Base-by-base conservation (phyloP, 2,797 vertebrate genomes). In the Cyclopterus lumpus region DNA sequence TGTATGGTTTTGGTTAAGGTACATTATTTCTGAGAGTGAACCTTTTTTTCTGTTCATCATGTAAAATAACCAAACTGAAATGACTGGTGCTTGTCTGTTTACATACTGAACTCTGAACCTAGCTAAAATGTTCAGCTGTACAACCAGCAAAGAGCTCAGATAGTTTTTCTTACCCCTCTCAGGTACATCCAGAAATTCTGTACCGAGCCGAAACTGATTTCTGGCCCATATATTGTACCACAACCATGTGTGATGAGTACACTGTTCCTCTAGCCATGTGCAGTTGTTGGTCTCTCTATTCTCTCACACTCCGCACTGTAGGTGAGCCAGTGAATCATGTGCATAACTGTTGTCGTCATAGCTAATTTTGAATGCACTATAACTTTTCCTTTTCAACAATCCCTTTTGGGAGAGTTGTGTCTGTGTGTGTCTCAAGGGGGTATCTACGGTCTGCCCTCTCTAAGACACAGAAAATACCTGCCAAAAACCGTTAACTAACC, bases 401-500 rank as follows among this genome's bases (percentile, higher is more conserved):
- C 77, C 69, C 83, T 73, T 51, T 51, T 30, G 55, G 67, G 78
- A 73, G 71, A n/a, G 71, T 68, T 75, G 67, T 65, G 65, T 73
- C 63, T 59, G 65, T 70, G 54, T 62, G 26, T 74, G 53, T 82
- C 68, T 85, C 73, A 20, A 49, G 80, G 79, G 72, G 67, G 54
- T 72, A 73, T 86, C 75, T 69, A 32, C 81, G 86, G 86, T 89
- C 83, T 85, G 62, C 67, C 71, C 79, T 75, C 81, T 68, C 76
- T 28, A 80, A 89, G 82, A 87, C 71, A 78, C 51, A 84, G 78
- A 85, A 87, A 87, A 79, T 62, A 80, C 80, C 77, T 88, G 81
- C 82, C 83, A 92, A 85, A 92, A 90, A 91, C 83, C 82, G 88
- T 92, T 93, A 92, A 75, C 85, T 86, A 91, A 80, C 77, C 82